Evolutionary conservation across 2,888 invertebrate genomes (phyloP).

Genomic region (Cryptosula pallasiana): DNA sequence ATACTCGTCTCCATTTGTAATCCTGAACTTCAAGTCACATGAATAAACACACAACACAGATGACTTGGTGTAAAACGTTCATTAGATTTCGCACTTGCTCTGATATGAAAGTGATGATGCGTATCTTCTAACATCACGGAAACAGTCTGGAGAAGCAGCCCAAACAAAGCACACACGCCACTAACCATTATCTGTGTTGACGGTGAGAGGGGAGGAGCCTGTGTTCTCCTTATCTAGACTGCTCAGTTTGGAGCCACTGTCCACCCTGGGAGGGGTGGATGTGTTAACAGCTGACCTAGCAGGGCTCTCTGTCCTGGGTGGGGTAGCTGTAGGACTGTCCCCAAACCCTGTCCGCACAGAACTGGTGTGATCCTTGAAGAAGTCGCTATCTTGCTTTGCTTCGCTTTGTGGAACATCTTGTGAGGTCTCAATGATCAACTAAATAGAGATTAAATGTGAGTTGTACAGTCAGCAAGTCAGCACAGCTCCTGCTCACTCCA

Average conservation of each 20-base stretch:
- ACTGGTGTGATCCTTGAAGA: constrained; percentile 71
- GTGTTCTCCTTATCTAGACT: background rate
- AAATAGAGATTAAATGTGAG: constrained; percentile 34
- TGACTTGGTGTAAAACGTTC: too few relatives aligned
- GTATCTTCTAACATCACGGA: too few relatives aligned
- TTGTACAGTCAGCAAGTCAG: too few relatives aligned
- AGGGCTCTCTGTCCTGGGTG: constrained; percentile 7
- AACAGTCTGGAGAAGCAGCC: too few relatives aligned
- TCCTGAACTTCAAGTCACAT: too few relatives aligned
- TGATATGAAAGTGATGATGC: too few relatives aligned
- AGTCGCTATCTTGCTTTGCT: constrained; percentile 68
- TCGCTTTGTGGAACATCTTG: constrained; percentile 41
- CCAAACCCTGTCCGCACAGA: background rate
- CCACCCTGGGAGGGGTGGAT: constrained; percentile 8
- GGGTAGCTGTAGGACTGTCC: constrained; percentile 2
- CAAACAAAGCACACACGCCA: too few relatives aligned
- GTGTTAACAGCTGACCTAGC: background rate
- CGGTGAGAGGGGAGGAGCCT: background rate
- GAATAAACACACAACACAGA: too few relatives aligned
- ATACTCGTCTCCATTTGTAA: too few relatives aligned
- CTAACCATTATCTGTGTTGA: constrained; percentile 24
- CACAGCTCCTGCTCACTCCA: too few relatives aligned
- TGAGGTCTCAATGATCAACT: constrained; percentile 70
- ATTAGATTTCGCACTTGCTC: too few relatives aligned
- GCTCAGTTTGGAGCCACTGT: constrained; percentile 6